Evolutionary conservation across 2,888 invertebrate species (phyloP).

Genomic region (Antheraea assamensis): DNA sequence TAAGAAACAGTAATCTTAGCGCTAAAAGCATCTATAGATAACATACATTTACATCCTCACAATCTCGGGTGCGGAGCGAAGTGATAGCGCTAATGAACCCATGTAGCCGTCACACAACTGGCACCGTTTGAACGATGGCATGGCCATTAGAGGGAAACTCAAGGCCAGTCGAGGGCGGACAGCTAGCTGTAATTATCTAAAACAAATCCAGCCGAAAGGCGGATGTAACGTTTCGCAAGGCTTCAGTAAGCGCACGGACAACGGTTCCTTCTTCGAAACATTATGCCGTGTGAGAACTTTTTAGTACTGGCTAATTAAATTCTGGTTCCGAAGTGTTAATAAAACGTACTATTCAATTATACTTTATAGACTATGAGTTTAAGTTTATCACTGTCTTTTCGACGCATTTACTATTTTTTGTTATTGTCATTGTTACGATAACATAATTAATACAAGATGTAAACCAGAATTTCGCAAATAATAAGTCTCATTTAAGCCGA

Average conservation of each 20-base stretch:
- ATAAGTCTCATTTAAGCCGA: no score
- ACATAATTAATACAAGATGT: no score
- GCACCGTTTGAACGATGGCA: conserved; percentile 68
- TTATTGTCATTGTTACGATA: no score
- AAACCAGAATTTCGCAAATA: no score
- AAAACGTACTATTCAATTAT: background rate
- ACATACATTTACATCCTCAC: conserved; percentile 57
- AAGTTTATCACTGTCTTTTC: background rate
- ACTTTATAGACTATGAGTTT: background rate
- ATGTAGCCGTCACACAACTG: conserved; percentile 72
- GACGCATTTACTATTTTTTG: background rate
- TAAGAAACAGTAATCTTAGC: conserved; percentile 60
- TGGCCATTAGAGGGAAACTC: conserved; percentile 64
- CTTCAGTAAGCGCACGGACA: conserved; percentile 14
- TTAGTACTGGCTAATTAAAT: background rate
- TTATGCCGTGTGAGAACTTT: conserved; percentile 1
- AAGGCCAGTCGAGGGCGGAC: conserved; percentile 68
- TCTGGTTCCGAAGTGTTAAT: background rate
- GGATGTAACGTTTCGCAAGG: conserved; percentile 42
- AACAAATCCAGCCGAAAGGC: conserved; percentile 54
- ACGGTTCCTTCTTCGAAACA: conserved; percentile 19
- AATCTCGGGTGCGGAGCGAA: conserved; percentile 54
- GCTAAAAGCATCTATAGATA: conserved; percentile 76
- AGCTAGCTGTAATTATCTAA: conserved; percentile 70
- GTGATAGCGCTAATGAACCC: conserved; percentile 79